A percentile compares a stretch with the other conserved stretches of the same genome.
These are phyloP conservation scores for Octopus bimaculoides DNA, from an alignment of 1,140 invertebrate genomes.

Conservation along the genomic window DNA sequence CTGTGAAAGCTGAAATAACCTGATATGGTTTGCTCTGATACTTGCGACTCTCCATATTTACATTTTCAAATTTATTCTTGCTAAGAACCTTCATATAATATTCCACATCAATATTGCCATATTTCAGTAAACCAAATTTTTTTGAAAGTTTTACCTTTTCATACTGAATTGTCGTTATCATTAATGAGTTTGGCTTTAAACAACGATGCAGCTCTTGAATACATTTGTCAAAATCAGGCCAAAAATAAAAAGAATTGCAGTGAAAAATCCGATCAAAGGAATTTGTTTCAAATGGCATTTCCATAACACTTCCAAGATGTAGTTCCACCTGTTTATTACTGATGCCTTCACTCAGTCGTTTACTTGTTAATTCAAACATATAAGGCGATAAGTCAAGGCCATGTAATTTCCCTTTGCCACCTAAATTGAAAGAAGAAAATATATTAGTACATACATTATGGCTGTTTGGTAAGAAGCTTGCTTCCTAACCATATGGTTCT, in stretches of 20 bases:
- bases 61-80: constrained; percentile 33
- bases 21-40: constrained; percentile 20
- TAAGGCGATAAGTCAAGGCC: constrained; percentile 37
- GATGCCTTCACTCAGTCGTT: constrained; percentile 22
- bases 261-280: constrained; percentile 40
- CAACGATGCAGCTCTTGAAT: constrained; percentile 37
- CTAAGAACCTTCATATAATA: constrained; percentile 35
- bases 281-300: constrained; percentile 32
- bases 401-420: constrained; percentile 37
- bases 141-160: constrained; percentile 14
- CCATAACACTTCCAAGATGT: constrained; percentile 21
- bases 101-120: constrained; percentile 29
- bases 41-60: constrained; percentile 25
- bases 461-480: no score
- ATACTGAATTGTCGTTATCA: constrained; percentile 33
- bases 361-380: constrained; percentile 30
- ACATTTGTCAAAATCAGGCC: constrained; percentile 25
- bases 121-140: constrained; percentile 27
- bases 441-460: no score
- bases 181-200: constrained; percentile 33
- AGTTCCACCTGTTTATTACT: constrained; percentile 32
- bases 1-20: constrained; percentile 30
- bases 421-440: constrained; percentile 22
- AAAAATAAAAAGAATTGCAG: constrained; percentile 44
- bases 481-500: no score